A percentile compares a stretch with the other conserved stretches of the same genome.
Conservation (phyloP, 1,140 invertebrate genomes). For the Oryctes rhinoceros region DNA sequence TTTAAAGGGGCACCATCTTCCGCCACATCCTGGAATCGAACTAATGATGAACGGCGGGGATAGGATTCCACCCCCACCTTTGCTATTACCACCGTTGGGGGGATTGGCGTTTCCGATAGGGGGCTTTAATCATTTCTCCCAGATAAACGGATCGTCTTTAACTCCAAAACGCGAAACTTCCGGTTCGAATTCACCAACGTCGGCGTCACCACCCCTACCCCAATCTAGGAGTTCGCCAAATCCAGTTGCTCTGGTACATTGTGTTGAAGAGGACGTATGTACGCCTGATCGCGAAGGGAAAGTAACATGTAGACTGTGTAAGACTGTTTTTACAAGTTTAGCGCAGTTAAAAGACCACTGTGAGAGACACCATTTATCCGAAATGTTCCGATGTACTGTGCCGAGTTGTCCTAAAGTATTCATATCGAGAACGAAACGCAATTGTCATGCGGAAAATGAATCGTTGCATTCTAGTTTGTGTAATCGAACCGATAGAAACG, state of each 20-base stretch:
- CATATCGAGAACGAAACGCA: constrained; percentile 77
- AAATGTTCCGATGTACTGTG: constrained; percentile 82
- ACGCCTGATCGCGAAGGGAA: constrained; percentile 69
- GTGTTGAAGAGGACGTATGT: constrained; percentile 67
- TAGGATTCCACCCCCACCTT: constrained; percentile 62
- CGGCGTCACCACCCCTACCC: constrained; percentile 52
- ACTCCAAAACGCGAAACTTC: constrained; percentile 58
- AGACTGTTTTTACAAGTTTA: constrained; percentile 68
- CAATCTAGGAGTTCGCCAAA: constrained; percentile 39
- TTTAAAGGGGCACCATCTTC: constrained; percentile 62
- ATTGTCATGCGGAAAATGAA: constrained; percentile 73
- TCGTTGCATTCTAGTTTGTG: constrained; percentile 59
- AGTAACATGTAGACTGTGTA: constrained; percentile 73
- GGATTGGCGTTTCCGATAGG: constrained; percentile 61
- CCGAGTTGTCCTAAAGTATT: constrained; percentile 85
- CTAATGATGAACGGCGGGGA: constrained; percentile 62
- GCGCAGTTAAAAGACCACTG: constrained; percentile 73
- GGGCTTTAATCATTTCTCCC: constrained; percentile 60
- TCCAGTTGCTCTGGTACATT: constrained; percentile 55
- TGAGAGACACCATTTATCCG: constrained; percentile 72
- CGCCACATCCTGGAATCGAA: constrained; percentile 57
- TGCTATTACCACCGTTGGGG: constrained; percentile 62
- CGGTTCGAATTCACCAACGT: constrained; percentile 60
- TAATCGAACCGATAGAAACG: constrained; percentile 47
- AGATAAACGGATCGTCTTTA: constrained; percentile 57